A percentile compares a stretch with the other conserved stretches of the same genome.
Evolutionary conservation across 2,113 vertebrate genomes (phyloP).

Genomic region (Albula goreensis): DNA sequence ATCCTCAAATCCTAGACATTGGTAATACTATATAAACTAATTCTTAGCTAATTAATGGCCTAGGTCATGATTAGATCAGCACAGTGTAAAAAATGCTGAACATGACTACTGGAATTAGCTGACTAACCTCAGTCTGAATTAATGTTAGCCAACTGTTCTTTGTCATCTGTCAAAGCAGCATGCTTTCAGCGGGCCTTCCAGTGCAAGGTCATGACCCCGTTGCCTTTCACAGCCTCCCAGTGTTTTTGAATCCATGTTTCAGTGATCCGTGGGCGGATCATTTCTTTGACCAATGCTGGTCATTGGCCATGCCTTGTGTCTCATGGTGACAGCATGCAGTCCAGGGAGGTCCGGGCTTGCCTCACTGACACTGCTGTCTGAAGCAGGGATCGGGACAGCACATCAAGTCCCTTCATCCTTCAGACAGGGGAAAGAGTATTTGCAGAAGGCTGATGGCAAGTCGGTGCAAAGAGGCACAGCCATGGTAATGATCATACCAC

Average conservation of each 20-base stretch:
- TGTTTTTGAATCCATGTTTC: too few species aligned
- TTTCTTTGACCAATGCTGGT: too few species aligned
- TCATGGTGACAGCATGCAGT: not conserved
- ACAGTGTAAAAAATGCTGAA: not conserved
- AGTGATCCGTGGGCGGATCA: too few species aligned
- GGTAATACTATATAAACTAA: not conserved
- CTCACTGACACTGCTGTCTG: not conserved
- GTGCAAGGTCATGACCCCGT: too few species aligned
- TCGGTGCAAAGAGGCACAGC: too few species aligned
- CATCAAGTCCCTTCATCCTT: not conserved
- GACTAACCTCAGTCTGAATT: not conserved
- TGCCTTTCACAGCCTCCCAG: too few species aligned
- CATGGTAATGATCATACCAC: too few species aligned
- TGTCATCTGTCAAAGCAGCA: not conserved
- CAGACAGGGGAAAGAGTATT: not conserved
- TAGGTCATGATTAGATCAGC: not conserved
- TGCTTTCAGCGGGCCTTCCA: not conserved
- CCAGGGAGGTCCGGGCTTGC: not conserved
- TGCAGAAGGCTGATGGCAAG: not conserved
- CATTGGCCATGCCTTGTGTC: too few species aligned
- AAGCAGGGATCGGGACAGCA: not conserved
- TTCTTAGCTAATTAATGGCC: too few species aligned
- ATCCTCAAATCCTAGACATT: too few species aligned
- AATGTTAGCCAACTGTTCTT: not conserved
- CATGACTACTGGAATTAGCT: not conserved